These are phyloP conservation scores for Lutraria lutraria DNA, from an alignment of 2,888 invertebrate species.

Conservation along the genomic window DNA sequence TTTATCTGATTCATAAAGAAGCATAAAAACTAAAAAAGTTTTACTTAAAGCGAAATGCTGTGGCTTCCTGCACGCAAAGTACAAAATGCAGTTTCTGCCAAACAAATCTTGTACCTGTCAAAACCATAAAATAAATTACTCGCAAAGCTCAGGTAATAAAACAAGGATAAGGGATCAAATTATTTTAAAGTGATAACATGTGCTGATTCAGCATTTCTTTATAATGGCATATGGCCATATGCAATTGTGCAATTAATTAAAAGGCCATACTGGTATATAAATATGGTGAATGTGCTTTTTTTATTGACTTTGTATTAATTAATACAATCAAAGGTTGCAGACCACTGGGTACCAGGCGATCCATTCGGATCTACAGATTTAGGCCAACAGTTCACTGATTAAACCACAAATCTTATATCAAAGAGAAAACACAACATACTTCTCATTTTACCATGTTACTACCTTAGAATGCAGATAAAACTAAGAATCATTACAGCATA, in stretches of 20 bases:
- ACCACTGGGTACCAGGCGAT: too few species aligned
- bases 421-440: too few species aligned
- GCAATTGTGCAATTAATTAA: background rate
- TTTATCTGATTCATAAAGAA: background rate
- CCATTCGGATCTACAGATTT: too few species aligned
- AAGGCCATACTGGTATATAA: too few species aligned
- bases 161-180: background rate
- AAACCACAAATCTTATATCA: too few species aligned
- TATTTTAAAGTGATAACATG: background rate
- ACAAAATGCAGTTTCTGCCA: background rate
- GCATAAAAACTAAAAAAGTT: conserved; percentile 5
- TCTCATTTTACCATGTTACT: too few species aligned
- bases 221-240: background rate
- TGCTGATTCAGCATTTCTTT: background rate
- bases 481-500: too few species aligned
- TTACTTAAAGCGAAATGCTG: background rate
- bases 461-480: too few species aligned
- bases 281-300: too few species aligned
- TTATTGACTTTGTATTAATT: too few species aligned
- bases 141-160: background rate
- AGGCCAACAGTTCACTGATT: too few species aligned
- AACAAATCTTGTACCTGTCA: background rate
- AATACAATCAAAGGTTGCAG: too few species aligned
- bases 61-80: background rate
- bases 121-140: background rate